phyloP scores from a whole-genome alignment of 1,140 invertebrate genomes.

The Reticulitermes speratus region DNA sequence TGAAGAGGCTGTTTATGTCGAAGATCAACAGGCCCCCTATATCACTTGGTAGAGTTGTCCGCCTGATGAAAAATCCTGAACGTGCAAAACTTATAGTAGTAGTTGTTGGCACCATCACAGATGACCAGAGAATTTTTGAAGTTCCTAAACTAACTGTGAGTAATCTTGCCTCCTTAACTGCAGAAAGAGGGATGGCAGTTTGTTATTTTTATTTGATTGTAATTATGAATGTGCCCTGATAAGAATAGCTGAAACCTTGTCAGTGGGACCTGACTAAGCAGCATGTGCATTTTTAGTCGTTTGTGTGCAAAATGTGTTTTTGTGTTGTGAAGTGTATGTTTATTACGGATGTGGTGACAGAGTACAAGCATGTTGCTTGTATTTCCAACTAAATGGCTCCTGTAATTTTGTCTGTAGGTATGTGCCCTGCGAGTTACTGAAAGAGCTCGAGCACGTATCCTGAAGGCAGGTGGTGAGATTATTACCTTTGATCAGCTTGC shows the following conservation, averaged over 20 bases:
- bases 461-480: conserved; percentile 93
- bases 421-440: conserved; percentile 93
- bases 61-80: conserved; percentile 80
- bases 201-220: too few relatives aligned
- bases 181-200: too few relatives aligned
- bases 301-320: too few relatives aligned
- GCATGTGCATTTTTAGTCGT: too few relatives aligned
- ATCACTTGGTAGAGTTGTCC: conserved; percentile 80
- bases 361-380: neutral
- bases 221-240: too few relatives aligned
- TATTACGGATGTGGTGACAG: neutral
- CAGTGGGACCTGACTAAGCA: too few relatives aligned
- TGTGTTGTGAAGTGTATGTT: too few relatives aligned
- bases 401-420: conserved; percentile 56
- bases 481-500: conserved; percentile 99
- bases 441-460: conserved; percentile 89
- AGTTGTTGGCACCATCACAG: conserved; percentile 92
- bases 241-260: too few relatives aligned
- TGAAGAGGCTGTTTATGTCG: conserved; percentile 97
- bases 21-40: conserved; percentile 91
- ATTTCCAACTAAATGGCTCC: neutral
- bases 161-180: neutral
- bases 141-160: conserved; percentile 85
- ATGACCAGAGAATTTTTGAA: conserved; percentile 89
- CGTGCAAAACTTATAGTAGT: conserved; percentile 88